These are phyloP conservation scores for Plutella xylostella DNA, from an alignment of 2,888 invertebrate genomes.

Conservation along the genomic window DNA sequence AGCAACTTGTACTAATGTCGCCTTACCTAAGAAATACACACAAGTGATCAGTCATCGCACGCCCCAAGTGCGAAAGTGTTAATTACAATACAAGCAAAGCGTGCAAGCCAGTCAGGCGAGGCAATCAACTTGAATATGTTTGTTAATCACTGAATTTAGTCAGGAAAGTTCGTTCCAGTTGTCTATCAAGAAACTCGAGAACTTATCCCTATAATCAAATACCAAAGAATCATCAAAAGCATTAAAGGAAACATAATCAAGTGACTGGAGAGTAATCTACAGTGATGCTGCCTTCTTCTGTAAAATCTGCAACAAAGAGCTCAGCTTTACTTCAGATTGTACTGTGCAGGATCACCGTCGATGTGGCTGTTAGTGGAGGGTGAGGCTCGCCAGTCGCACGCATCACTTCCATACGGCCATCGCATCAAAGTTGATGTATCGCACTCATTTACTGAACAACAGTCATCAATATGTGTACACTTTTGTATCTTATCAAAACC, in stretches of 20 bases:
- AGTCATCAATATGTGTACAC: too few species aligned
- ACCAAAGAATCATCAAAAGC: background rate
- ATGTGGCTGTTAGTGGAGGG: too few species aligned
- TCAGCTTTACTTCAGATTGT: constrained; percentile 22
- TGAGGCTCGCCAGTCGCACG: too few species aligned
- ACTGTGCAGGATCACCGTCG: too few species aligned
- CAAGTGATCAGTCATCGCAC: background rate
- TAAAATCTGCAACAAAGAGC: constrained; percentile 22
- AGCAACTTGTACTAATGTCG: background rate
- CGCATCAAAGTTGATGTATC: too few species aligned
- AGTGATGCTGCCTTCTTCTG: too few species aligned
- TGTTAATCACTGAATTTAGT: background rate
- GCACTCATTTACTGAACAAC: too few species aligned
- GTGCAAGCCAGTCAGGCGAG: background rate
- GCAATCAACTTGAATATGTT: background rate
- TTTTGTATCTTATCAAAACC: too few species aligned
- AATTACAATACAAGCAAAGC: background rate
- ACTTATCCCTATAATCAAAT: constrained; percentile 20
- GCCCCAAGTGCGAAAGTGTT: background rate
- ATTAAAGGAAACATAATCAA: constrained; percentile 1
- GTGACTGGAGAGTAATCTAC: too few species aligned
- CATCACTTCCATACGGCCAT: too few species aligned
- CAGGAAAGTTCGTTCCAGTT: constrained; percentile 27
- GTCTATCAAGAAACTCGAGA: constrained; percentile 26
- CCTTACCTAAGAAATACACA: background rate